phyloP scores from a whole-genome alignment of 2,888 invertebrate species.

The Andrena minutula region DNA sequence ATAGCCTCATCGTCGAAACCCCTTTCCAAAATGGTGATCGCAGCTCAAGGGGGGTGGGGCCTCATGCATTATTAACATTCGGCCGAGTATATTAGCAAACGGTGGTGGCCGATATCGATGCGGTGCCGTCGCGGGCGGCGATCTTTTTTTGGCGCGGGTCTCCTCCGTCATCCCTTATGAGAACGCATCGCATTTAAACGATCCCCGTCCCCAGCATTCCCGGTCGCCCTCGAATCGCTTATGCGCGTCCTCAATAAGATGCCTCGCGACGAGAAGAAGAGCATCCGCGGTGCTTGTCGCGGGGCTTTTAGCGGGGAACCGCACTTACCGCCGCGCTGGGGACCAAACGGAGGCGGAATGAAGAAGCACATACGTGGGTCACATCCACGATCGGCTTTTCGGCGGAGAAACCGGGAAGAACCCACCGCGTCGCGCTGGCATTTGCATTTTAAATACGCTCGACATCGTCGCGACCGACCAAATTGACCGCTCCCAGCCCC shows the following conservation, averaged over 20 bases:
- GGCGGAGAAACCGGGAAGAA: constrained; percentile 64
- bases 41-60: not conserved
- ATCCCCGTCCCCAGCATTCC: constrained; percentile 51
- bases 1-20: not conserved
- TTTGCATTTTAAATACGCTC: constrained; percentile 78
- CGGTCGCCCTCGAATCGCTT: constrained; percentile 57
- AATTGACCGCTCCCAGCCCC: constrained; percentile 49
- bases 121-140: constrained; percentile 46
- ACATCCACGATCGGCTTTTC: constrained; percentile 58
- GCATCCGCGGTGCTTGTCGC: not conserved
- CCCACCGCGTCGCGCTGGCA: constrained; percentile 66
- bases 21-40: constrained; percentile 5
- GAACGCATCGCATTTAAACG: constrained; percentile 62
- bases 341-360: constrained; percentile 8
- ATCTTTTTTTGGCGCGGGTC: constrained; percentile 52
- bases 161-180: constrained; percentile 25
- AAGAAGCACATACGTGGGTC: constrained; percentile 49
- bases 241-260: constrained; percentile 62
- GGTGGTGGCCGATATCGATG: constrained; percentile 50
- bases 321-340: not conserved
- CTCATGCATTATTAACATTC: constrained; percentile 65
- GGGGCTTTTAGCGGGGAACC: constrained; percentile 31
- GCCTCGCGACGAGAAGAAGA: constrained; percentile 47
- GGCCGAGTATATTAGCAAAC: constrained; percentile 57
- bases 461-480: constrained; percentile 61